Evolutionary conservation across 2,888 invertebrate species (phyloP).

Genomic region (Abscondita cerata): DNA sequence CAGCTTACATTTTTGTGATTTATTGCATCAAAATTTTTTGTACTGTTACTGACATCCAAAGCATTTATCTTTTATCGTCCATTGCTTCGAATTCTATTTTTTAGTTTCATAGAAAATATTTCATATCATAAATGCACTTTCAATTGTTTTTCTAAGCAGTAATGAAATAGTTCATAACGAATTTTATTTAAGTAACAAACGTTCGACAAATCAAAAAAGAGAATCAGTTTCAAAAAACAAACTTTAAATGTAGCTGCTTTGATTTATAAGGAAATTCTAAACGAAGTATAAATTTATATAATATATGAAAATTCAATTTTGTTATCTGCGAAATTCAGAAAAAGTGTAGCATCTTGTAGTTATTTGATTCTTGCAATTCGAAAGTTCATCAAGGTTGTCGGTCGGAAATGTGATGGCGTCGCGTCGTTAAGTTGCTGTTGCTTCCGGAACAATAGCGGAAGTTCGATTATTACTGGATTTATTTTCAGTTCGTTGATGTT

Average conservation of each 20-base stretch:
- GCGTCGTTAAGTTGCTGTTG: conserved; percentile 32
- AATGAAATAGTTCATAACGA: no score
- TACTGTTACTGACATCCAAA: background rate
- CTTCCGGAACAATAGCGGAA: conserved; percentile 34
- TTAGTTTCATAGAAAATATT: no score
- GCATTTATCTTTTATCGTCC: conserved; percentile 5
- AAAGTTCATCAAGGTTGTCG: conserved; percentile 27
- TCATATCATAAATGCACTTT: no score
- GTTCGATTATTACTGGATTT: conserved; percentile 36
- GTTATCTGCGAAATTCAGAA: background rate
- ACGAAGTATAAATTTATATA: no score
- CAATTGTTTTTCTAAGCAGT: no score
- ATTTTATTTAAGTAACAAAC: no score
- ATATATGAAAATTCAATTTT: no score
- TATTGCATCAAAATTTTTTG: conserved; percentile 2
- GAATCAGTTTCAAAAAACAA: no score
- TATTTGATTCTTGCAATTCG: conserved; percentile 15
- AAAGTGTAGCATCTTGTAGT: background rate
- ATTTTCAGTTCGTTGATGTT: conserved; percentile 19
- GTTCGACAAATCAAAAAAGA: no score
- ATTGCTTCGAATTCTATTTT: background rate
- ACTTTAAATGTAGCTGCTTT: no score
- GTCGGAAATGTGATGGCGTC: conserved; percentile 31
- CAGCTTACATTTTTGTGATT: conserved; percentile 4
- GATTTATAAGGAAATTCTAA: no score